A percentile compares a stretch with the other conserved stretches of the same genome.
These are phyloP conservation scores for Halesus radiatus DNA, from an alignment of 1,140 invertebrate species.

Conservation along the genomic window DNA sequence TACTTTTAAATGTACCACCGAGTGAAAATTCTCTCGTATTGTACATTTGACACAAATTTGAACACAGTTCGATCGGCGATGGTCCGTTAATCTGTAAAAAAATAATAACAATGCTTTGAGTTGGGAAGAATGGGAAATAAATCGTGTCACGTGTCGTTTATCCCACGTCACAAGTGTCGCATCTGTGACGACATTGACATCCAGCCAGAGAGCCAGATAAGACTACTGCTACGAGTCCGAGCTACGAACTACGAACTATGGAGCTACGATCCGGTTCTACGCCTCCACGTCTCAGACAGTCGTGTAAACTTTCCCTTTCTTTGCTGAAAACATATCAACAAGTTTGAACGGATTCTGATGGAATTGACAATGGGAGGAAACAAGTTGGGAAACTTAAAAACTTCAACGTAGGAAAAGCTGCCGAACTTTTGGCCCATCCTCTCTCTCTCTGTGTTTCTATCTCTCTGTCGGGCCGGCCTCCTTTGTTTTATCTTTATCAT, in stretches of 20 bases:
- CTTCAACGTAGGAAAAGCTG: not conserved
- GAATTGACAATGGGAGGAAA: slow-evolving; percentile 37
- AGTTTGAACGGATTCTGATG: slow-evolving; percentile 37
- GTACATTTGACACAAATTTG: no score
- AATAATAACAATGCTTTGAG: no score
- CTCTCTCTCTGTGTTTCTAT: no score
- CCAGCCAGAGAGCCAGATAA: not conserved
- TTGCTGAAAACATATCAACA: slow-evolving; percentile 41
- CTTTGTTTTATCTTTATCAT: slow-evolving; percentile 13
- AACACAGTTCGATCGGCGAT: no score
- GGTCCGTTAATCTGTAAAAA: no score
- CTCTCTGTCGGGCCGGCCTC: not conserved
- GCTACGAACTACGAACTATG: no score
- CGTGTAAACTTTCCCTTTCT: slow-evolving; percentile 36
- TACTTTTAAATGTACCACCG: no score
- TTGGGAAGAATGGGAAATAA: no score
- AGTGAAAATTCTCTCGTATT: no score
- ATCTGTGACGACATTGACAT: not conserved
- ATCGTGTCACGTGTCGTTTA: no score
- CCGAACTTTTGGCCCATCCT: not conserved
- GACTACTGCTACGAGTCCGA: not conserved
- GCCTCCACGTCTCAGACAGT: not conserved
- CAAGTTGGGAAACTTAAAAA: slow-evolving; percentile 31
- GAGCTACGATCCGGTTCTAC: no score
- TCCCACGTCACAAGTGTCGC: not conserved